Evolutionary conservation across 2,797 vertebrate species (phyloP).

Genomic region (Tenualosa ilisha): DNA sequence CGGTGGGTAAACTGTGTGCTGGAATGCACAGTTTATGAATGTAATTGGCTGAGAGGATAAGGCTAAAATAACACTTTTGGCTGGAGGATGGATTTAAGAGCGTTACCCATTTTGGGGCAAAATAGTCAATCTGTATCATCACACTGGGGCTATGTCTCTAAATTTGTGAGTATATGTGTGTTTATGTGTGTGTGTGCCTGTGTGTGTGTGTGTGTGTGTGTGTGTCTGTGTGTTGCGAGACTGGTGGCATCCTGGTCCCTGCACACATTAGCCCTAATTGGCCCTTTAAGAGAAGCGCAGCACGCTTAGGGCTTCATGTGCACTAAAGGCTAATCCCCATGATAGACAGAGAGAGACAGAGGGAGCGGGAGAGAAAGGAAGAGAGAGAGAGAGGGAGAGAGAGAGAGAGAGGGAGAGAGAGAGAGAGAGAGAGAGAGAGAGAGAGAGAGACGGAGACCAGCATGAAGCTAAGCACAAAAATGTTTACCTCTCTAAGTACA

Average conservation of each 20-base stretch:
- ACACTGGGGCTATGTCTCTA: background rate
- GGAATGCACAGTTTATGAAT: slow-evolving; percentile 34
- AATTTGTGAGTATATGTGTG: background rate
- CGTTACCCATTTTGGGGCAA: background rate
- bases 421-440: background rate
- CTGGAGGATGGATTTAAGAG: slow-evolving; percentile 11
- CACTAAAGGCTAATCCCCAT: slow-evolving; percentile 4
- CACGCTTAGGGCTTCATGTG: background rate
- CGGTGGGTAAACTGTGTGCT: slow-evolving; percentile 11
- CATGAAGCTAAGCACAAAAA: background rate
- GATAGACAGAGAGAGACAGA: background rate
- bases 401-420: background rate
- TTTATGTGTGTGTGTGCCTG: background rate
- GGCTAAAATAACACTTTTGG: slow-evolving; percentile 28
- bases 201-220: slow-evolving; percentile 11
- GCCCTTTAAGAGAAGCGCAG: background rate
- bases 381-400: background rate
- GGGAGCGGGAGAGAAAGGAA: background rate
- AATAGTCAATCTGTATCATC: background rate
- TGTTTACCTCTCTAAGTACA: background rate
- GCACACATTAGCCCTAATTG: slow-evolving; percentile 32
- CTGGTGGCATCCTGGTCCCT: background rate
- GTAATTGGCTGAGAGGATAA: slow-evolving; percentile 22
- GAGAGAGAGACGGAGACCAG: background rate
- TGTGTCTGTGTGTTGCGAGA: background rate